phyloP scores from a whole-genome alignment of 2,888 invertebrate genomes.

The Calliphora vomitoria region DNA sequence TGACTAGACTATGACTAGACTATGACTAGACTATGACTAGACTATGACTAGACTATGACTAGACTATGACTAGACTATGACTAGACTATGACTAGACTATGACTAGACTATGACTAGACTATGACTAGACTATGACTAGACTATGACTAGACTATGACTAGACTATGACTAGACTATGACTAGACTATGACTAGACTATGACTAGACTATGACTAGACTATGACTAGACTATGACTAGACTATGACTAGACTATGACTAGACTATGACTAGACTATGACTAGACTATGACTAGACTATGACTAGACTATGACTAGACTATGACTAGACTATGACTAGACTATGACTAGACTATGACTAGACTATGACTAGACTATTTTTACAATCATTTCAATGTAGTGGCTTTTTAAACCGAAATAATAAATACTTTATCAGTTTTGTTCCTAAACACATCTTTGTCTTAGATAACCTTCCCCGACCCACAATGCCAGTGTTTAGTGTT shows the following conservation, averaged over 20 bases:
- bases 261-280: neutral
- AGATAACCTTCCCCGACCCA: slow-evolving; percentile 21
- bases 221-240: neutral
- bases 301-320: neutral
- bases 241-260: neutral
- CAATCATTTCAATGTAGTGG: too few species aligned
- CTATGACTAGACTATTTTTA: neutral
- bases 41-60: too few species aligned
- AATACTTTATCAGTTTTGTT: too few species aligned
- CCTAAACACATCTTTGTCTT: neutral
- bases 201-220: neutral
- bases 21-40: too few species aligned
- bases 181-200: neutral
- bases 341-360: neutral
- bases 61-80: too few species aligned
- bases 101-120: too few species aligned
- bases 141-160: too few species aligned
- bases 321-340: neutral
- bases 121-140: too few species aligned
- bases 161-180: neutral
- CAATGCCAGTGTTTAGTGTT: neutral
- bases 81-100: too few species aligned
- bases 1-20: too few species aligned
- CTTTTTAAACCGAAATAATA: too few species aligned
- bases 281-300: neutral